Evolutionary conservation across 2,888 invertebrate genomes (phyloP), one percentile per base, ranked within the genome.

Genomic region (Napeogenes sylphis): DNA sequence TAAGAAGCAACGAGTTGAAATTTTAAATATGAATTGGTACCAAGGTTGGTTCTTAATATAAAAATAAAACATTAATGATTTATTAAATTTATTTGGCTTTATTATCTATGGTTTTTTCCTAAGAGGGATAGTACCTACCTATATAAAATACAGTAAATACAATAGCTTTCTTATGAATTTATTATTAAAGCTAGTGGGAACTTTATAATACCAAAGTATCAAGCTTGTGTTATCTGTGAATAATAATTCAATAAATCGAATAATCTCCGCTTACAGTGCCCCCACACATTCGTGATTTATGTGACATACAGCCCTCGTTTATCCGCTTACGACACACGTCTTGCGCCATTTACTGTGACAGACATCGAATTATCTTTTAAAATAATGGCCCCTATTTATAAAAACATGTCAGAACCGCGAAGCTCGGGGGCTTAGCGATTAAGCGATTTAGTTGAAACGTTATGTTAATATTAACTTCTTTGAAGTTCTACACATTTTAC

Each of bases 311-410:
- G 73, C 68, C 68, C 72, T 73, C 75, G 72, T 76, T 75, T 74
- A 73, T 74, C 67, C 67, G 73, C 75, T 83, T 81, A 77, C 80
- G 76, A 80, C 80, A 81, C 75, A 80, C 75, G 73, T 74, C 74
- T 72, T 68, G 73, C 73, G 69, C 63, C 67, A 66, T 67, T 70
- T 65, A 65, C 70, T 72, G 64, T 71, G 77, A 77, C 77, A 77
- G 73, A 68, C 70, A 71, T 74, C 77, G 73, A 82, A 76, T 79
- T 79, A 81, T 78, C 76, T 75, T 69, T 69, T 68, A 68, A 76
- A 76, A 71, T 76, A 75, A 73, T 74, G 72, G 71, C 67, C 64
- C 70, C 70, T 73, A 73, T 73, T 73, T 74, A 73, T 75, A 70
- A 68, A 61, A 68, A 70, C 65, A 66, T 57, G 56, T 57, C 38